Conservation (phyloP, 2,888 invertebrate species). For the Seira musarum region DNA sequence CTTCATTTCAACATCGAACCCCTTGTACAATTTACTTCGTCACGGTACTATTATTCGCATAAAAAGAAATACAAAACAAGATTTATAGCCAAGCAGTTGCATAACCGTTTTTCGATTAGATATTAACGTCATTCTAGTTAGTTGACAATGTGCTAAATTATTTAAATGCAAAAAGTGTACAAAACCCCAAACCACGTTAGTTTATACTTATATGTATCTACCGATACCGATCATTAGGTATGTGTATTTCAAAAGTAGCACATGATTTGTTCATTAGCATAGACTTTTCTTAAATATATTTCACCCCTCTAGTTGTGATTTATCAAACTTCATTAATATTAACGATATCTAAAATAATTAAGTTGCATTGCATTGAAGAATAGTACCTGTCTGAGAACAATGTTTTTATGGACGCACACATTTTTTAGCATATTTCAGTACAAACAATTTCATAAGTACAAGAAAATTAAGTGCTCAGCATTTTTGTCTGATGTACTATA, state of each 20-base stretch:
- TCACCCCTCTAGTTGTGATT: not conserved
- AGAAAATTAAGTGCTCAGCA: not conserved
- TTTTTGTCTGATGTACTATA: no score
- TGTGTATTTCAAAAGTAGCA: constrained; percentile 44
- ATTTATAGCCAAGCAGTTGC: not conserved
- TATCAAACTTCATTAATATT: not conserved
- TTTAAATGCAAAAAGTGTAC: not conserved
- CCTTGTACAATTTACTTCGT: no score
- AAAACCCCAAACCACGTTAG: not conserved
- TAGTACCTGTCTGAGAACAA: not conserved
- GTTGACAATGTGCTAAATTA: no score
- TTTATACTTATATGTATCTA: no score
- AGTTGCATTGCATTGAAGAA: constrained; percentile 47
- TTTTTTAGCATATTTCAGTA: not conserved
- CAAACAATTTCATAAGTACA: not conserved
- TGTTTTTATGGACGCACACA: not conserved
- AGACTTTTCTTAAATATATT: not conserved
- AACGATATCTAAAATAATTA: constrained; percentile 18
- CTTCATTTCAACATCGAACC: no score
- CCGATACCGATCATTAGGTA: not conserved
- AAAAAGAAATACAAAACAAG: no score
- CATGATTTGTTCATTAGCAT: constrained; percentile 20
- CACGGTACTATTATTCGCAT: no score
- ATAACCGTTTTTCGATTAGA: no score
- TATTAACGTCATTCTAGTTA: no score